phyloP scores from a whole-genome alignment of 2,113 vertebrate species.

The Thymallus thymallus region DNA sequence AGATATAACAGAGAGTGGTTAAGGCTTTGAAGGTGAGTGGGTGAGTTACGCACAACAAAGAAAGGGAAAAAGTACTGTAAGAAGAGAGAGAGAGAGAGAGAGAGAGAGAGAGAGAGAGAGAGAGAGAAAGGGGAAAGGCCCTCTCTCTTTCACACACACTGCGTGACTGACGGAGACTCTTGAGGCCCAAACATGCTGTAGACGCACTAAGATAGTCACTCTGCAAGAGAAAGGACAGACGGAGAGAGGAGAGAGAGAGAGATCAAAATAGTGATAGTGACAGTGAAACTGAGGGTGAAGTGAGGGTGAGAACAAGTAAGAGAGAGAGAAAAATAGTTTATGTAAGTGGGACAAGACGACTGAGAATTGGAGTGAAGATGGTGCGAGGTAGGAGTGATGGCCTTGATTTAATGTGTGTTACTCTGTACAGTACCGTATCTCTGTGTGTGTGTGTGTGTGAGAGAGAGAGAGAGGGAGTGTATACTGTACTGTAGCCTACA shows the following conservation, averaged over 20 bases:
- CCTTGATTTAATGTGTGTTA: conserved; percentile 31
- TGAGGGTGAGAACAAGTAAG: conserved; percentile 32
- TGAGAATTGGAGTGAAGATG: conserved; percentile 69
- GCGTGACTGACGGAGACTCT: conserved; percentile 36
- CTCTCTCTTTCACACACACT: conserved; percentile 28
- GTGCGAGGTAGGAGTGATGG: conserved; percentile 75
- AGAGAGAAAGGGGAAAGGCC: conserved; percentile 56
- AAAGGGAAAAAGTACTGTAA: conserved; percentile 64
- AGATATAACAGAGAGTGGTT: neutral
- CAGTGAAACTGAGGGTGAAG: conserved; percentile 1
- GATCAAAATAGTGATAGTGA: conserved; percentile 10
- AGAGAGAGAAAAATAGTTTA: conserved; percentile 49
- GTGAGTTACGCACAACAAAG: conserved; percentile 57
- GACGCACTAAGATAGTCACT: conserved; percentile 42
- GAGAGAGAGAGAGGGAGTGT: neutral
- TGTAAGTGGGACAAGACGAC: conserved; percentile 66
- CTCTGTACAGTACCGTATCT: conserved; percentile 10
- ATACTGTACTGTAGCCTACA: neutral
- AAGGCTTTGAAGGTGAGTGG: conserved; percentile 30
- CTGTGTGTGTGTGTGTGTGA: conserved; percentile 4
- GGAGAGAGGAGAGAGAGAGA: neutral
- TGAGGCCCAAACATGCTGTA: conserved; percentile 44
- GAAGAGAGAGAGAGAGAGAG: conserved; percentile 24
- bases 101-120: conserved; percentile 21
- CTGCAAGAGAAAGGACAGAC: conserved; percentile 31